phyloP scores from a whole-genome alignment of 2,797 vertebrate species.

The Cossypha caffra region DNA sequence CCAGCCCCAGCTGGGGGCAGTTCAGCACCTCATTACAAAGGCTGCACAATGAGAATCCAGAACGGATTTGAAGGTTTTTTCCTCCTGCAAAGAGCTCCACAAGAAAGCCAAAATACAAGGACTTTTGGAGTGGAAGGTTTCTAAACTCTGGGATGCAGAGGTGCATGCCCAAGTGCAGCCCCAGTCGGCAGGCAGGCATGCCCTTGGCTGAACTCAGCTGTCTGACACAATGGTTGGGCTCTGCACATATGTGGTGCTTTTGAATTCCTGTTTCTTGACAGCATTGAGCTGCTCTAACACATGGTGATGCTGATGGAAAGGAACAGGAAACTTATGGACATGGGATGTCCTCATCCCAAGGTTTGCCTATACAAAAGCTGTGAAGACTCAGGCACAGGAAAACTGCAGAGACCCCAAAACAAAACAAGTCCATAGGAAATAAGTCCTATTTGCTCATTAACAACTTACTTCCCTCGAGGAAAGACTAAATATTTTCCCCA shows the following conservation, averaged over 20 bases:
- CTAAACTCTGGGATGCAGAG: background rate
- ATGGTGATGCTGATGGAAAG: background rate
- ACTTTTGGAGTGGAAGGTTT: background rate
- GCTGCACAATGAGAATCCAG: background rate
- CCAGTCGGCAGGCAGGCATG: background rate
- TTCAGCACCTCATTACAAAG: background rate
- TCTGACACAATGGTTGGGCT: background rate
- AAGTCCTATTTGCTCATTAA: background rate
- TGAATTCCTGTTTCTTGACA: background rate
- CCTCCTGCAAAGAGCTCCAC: background rate
- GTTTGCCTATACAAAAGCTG: background rate
- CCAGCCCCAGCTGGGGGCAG: background rate
- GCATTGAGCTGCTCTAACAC: background rate
- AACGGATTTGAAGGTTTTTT: background rate
- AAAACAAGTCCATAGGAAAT: background rate
- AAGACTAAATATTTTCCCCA: background rate
- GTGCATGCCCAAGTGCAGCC: background rate
- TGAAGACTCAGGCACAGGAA: background rate
- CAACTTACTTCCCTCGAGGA: background rate
- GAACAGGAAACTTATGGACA: background rate
- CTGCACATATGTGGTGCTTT: background rate
- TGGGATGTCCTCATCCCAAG: background rate
- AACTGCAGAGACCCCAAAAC: background rate
- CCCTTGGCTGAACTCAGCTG: background rate
- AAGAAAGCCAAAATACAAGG: background rate